A percentile compares a stretch with the other conserved stretches of the same genome.
These are phyloP conservation scores for Archilochus colubris DNA, from an alignment of 2,113 vertebrate species.

Conservation along the genomic window DNA sequence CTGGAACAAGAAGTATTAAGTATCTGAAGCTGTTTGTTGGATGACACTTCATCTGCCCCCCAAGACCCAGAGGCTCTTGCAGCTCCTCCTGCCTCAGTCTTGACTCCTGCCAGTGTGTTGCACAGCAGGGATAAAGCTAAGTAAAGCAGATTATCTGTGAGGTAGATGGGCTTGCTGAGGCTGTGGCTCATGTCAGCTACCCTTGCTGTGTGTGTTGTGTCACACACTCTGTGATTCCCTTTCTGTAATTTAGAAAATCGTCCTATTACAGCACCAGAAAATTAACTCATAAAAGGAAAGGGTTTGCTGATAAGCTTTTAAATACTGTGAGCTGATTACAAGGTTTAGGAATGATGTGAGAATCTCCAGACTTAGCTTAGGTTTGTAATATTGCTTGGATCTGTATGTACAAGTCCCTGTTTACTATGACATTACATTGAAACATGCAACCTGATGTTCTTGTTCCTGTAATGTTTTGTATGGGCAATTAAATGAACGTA, in stretches of 20 bases:
- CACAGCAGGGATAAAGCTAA: background rate
- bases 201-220: background rate
- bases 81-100: background rate
- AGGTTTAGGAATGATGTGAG: background rate
- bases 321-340: background rate
- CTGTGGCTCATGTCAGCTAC: background rate
- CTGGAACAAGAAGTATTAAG: background rate
- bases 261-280: background rate
- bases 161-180: accelerated
- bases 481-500: background rate
- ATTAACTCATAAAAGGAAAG: background rate
- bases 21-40: background rate
- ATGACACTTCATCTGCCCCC: background rate
- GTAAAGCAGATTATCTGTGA: background rate
- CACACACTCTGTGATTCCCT: background rate
- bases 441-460: background rate
- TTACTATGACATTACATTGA: background rate
- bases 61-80: background rate
- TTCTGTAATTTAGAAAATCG: background rate
- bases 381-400: background rate
- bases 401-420: background rate
- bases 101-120: background rate
- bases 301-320: background rate
- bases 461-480: background rate
- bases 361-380: background rate